Conservation (phyloP, 2,113 vertebrate species). For the Raphicerus campestris region DNA sequence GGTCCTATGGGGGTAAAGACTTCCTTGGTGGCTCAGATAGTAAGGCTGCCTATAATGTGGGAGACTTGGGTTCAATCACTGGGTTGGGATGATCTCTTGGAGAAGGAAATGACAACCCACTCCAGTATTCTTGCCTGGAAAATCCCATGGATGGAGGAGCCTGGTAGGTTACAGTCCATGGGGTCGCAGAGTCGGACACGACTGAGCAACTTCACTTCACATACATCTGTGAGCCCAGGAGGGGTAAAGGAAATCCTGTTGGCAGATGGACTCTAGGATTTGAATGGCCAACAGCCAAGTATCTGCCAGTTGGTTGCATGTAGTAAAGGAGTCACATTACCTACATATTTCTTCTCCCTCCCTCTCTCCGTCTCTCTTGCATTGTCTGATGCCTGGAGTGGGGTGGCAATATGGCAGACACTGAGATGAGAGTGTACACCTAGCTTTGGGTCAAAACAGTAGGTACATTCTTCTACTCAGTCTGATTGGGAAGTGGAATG, state of each 20-base stretch:
- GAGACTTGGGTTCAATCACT: no score
- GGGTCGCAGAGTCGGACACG: no score
- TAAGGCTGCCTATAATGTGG: no score
- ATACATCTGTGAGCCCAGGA: conserved; percentile 71
- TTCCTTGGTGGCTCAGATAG: no score
- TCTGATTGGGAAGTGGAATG: background rate
- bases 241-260: conserved; percentile 60
- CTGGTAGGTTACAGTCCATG: no score
- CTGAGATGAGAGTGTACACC: background rate
- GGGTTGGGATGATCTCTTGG: no score
- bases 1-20: no score
- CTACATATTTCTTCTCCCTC: background rate
- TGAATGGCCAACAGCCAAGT: conserved; percentile 73
- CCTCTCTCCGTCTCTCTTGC: background rate
- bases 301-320: conserved; percentile 68
- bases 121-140: no score
- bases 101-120: no score
- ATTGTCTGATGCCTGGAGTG: background rate
- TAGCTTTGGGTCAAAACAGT: background rate
- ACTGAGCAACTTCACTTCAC: no score
- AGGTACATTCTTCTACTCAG: background rate
- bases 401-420: background rate
- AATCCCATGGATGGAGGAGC: no score
- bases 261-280: conserved; percentile 78
- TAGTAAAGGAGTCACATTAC: conserved; percentile 67